Conservation (phyloP, 2,888 invertebrate species). For the Amaurobius ferox region DNA sequence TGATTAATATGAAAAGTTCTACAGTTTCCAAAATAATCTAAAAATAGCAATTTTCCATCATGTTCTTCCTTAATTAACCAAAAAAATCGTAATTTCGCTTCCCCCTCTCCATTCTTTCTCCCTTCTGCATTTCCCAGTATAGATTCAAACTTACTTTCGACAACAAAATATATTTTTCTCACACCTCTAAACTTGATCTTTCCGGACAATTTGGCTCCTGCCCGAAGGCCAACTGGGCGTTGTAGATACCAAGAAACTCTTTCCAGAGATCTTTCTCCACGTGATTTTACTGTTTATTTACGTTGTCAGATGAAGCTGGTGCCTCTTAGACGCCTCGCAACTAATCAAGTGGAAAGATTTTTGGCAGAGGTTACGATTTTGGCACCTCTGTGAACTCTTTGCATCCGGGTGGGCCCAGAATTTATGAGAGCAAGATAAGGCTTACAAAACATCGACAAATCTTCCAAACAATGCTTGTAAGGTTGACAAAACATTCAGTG, state of each 20-base stretch:
- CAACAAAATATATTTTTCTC: conserved; percentile 1
- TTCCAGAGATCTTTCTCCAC: neutral
- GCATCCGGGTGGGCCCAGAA: neutral
- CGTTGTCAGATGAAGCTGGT: conserved; percentile 7
- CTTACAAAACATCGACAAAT: neutral
- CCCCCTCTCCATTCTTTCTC: neutral
- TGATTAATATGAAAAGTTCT: no score
- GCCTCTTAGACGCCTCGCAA: conserved; percentile 1
- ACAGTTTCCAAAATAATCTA: no score
- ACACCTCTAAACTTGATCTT: neutral
- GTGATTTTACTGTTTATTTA: conserved; percentile 1
- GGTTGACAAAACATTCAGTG: no score
- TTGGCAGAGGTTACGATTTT: neutral
- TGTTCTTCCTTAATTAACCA: no score
- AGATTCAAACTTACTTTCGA: conserved; percentile 2
- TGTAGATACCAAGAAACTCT: neutral
- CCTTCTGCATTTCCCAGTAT: no score
- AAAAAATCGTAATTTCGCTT: neutral
- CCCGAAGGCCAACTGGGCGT: neutral
- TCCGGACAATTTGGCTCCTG: neutral
- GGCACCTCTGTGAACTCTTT: neutral
- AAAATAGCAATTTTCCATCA: no score
- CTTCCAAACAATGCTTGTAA: no score
- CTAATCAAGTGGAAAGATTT: conserved; percentile 13
- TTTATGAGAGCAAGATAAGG: neutral